Evolutionary conservation across 1,140 invertebrate species (phyloP).

Genomic region (Ceratina calcarata): DNA sequence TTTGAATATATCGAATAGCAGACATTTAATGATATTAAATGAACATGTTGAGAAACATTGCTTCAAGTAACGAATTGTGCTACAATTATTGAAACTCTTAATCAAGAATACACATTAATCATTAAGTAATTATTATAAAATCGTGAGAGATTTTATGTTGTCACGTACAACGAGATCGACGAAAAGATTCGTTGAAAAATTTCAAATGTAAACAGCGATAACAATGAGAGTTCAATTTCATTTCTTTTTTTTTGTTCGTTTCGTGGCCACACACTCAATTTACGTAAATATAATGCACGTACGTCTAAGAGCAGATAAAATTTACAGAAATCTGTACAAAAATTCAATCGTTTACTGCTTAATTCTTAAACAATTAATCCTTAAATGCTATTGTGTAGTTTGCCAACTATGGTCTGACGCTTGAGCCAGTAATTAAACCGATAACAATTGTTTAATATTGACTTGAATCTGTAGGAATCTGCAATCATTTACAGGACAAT

Average conservation of each 20-base stretch:
- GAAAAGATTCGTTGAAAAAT: constrained; percentile 6
- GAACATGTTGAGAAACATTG: constrained; percentile 28
- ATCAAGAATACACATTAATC: neutral
- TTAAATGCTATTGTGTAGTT: no score
- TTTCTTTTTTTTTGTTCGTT: no score
- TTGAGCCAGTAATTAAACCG: neutral
- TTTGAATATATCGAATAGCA: neutral
- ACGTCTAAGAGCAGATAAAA: constrained; percentile 1
- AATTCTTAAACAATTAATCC: no score
- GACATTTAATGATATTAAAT: neutral
- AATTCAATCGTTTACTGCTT: no score
- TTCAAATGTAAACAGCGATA: constrained; percentile 16
- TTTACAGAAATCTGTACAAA: constrained; percentile 25
- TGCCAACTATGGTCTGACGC: neutral
- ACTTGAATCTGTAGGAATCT: no score
- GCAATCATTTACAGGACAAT: no score
- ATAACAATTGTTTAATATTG: no score
- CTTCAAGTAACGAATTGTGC: constrained; percentile 1
- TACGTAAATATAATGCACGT: no score
- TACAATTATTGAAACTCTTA: neutral
- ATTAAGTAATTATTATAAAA: constrained; percentile 1
- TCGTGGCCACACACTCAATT: no score
- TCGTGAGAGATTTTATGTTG: no score
- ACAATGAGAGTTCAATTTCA: neutral
- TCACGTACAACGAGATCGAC: constrained; percentile 26